Percentiles rank a stretch among this genome's conserved stretches.
Conservation (phyloP, 2,113 vertebrate genomes). For the Coptodon rendalli region DNA sequence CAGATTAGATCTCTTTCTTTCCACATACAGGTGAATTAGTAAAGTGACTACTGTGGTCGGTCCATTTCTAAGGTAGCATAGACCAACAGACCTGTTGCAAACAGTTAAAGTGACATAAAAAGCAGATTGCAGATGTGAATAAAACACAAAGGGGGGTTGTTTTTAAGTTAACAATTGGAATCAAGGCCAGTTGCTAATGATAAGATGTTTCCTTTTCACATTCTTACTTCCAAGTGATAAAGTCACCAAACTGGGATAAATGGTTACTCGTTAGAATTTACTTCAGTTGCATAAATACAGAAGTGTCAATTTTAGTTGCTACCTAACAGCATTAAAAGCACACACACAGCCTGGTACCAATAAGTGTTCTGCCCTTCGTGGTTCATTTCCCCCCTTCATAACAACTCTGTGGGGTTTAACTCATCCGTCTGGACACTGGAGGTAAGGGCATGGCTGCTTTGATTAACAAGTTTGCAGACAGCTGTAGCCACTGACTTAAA, state of each 20-base stretch:
- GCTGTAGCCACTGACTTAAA: fast-evolving
- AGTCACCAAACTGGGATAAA: background rate
- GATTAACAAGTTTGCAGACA: background rate
- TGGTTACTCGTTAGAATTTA: background rate
- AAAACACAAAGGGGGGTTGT: background rate
- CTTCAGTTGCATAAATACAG: background rate
- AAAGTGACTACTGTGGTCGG: background rate
- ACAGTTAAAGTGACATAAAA: background rate
- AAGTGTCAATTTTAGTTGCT: background rate
- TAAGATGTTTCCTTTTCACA: background rate
- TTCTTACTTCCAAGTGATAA: background rate
- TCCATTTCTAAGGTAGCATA: background rate
- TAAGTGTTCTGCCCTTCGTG: background rate
- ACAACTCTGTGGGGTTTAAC: background rate
- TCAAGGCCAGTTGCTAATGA: background rate
- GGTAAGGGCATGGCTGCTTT: background rate
- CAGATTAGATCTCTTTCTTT: background rate
- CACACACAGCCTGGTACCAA: background rate
- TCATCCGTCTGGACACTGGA: background rate
- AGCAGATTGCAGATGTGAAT: background rate
- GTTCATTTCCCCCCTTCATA: background rate
- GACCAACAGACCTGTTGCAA: background rate
- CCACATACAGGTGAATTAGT: background rate
- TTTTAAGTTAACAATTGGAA: background rate
- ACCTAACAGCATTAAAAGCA: background rate